phyloP scores from a whole-genome alignment of 2,888 invertebrate genomes.

The Agriotes lineatus region DNA sequence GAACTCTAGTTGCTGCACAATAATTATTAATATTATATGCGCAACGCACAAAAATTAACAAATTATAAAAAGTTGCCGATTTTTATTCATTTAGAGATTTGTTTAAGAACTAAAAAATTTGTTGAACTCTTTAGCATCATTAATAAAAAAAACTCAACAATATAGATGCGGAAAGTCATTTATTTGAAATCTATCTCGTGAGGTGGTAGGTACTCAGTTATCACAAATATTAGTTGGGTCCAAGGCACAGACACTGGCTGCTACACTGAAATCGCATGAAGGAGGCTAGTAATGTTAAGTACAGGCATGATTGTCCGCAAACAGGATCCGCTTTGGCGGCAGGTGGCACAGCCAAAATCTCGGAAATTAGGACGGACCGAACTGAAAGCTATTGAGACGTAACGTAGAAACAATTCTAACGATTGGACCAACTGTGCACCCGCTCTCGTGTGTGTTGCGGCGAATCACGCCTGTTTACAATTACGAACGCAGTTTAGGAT shows the following conservation, averaged over 20 bases:
- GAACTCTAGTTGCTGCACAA: too few relatives aligned
- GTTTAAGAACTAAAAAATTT: too few relatives aligned
- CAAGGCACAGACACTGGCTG: constrained; percentile 65
- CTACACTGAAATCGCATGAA: constrained; percentile 58
- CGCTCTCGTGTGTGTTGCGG: constrained; percentile 9
- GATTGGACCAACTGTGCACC: too few relatives aligned
- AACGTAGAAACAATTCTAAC: not conserved
- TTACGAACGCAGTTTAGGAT: constrained; percentile 41
- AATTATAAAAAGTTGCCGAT: too few relatives aligned
- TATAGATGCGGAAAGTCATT: constrained; percentile 62
- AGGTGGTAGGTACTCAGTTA: constrained; percentile 65
- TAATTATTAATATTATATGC: too few relatives aligned
- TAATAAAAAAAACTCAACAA: constrained; percentile 24
- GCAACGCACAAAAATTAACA: too few relatives aligned
- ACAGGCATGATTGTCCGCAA: constrained; percentile 27
- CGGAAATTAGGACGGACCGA: too few relatives aligned
- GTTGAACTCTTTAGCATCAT: too few relatives aligned
- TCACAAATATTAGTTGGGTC: constrained; percentile 65
- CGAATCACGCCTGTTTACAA: constrained; percentile 28
- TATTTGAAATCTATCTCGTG: constrained; percentile 63
- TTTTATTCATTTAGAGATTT: too few relatives aligned
- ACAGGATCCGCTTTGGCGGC: too few relatives aligned
- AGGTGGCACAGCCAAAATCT: too few relatives aligned
- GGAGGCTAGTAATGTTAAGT: constrained; percentile 37
- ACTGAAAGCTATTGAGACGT: not conserved